Conservation (phyloP, 2,888 invertebrate species). For the Autographa gamma region DNA sequence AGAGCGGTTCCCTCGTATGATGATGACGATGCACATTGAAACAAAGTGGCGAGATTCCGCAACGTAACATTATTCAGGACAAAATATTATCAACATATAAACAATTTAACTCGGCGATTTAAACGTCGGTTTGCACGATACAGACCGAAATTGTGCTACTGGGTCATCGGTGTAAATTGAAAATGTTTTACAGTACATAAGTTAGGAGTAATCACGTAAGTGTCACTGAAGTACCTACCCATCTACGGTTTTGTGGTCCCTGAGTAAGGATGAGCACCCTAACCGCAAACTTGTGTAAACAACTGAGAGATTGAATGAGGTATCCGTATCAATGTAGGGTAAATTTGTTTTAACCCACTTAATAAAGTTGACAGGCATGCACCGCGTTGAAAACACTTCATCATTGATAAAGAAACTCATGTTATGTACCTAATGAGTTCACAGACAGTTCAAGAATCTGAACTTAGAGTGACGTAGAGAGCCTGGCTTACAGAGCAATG, state of each 20-base stretch:
- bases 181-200: constrained; percentile 30
- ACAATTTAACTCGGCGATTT: constrained; percentile 41
- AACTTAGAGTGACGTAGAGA: background rate
- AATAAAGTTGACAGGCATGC: background rate
- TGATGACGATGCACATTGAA: constrained; percentile 16
- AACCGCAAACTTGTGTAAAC: background rate
- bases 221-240: constrained; percentile 14
- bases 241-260: background rate
- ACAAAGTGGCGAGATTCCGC: constrained; percentile 29
- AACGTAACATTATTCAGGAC: constrained; percentile 31
- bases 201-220: constrained; percentile 24
- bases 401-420: background rate
- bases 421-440: constrained; percentile 3
- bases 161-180: constrained; percentile 48
- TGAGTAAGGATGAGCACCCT: background rate
- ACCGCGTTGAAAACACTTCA: background rate
- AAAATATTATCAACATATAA: constrained; percentile 48
- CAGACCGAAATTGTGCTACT: constrained; percentile 51
- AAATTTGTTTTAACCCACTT: background rate
- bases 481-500: background rate
- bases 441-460: background rate
- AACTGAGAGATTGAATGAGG: background rate
- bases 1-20: constrained; percentile 7
- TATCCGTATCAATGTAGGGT: background rate
- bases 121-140: constrained; percentile 43